Conservation (phyloP, 2,113 vertebrate species). For the Hyaena hyaena region DNA sequence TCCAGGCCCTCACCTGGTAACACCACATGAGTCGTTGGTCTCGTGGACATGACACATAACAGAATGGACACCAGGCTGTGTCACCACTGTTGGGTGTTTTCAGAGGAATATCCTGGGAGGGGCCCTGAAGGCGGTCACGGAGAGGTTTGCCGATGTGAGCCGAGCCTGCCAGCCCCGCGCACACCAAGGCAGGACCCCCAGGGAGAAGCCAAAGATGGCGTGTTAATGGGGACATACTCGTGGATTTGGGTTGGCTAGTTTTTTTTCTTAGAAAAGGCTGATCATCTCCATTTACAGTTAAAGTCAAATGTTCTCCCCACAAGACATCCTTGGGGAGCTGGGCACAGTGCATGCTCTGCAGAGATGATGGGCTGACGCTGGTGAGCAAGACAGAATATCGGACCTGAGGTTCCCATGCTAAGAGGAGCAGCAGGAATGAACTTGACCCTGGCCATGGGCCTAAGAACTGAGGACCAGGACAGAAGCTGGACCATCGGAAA, state of each 20-base stretch:
- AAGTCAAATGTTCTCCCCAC: background rate
- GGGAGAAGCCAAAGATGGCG: background rate
- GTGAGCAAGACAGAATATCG: background rate
- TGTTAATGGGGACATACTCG: background rate
- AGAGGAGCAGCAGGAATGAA: fast-evolving
- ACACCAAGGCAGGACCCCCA: background rate
- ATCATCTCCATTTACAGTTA: background rate
- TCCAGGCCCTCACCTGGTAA: fast-evolving
- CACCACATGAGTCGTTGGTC: fast-evolving
- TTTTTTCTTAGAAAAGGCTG: background rate
- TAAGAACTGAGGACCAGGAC: background rate
- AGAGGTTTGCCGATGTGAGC: fast-evolving
- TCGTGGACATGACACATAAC: fast-evolving
- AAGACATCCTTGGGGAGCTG: fast-evolving
- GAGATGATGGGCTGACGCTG: fast-evolving
- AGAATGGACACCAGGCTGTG: fast-evolving
- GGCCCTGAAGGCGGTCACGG: background rate
- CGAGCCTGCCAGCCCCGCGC: fast-evolving
- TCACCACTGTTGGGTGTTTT: background rate
- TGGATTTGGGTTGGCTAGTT: background rate
- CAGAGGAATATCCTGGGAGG: background rate
- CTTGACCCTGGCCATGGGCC: fast-evolving
- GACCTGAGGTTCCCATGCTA: fast-evolving
- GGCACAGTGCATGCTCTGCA: fast-evolving
- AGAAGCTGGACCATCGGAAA: background rate